Conservation (phyloP, 2,797 vertebrate genomes). For the Thamnophis elegans region DNA sequence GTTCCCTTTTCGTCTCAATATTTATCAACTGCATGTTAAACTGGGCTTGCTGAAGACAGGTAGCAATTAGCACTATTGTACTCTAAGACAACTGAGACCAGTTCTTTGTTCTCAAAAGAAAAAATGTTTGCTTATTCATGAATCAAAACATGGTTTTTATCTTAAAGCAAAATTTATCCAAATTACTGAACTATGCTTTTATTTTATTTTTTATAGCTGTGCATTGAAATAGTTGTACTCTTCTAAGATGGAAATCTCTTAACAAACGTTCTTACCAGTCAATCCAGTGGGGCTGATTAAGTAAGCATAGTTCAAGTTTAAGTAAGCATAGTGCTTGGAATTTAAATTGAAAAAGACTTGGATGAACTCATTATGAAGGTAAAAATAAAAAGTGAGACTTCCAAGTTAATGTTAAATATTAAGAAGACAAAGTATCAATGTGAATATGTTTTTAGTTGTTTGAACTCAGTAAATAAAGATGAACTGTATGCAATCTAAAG, state of each 20-base stretch:
- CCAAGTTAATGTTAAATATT: background rate
- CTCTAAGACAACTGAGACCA: background rate
- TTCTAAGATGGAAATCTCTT: background rate
- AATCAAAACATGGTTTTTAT: background rate
- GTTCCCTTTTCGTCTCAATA: slow-evolving; percentile 6
- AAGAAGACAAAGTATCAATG: background rate
- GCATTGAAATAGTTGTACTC: background rate
- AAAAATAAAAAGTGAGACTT: background rate
- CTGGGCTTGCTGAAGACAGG: slow-evolving; percentile 14
- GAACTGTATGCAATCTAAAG: background rate
- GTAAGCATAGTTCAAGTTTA: slow-evolving; percentile 11
- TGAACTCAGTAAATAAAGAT: background rate
- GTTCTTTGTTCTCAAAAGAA: slow-evolving; percentile 4
- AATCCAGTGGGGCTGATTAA: background rate
- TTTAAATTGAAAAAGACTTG: slow-evolving; percentile 21
- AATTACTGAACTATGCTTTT: slow-evolving; percentile 12
- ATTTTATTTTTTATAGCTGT: background rate
- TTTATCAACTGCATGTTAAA: slow-evolving; percentile 37
- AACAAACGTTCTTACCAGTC: background rate
- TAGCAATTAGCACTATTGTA: background rate
- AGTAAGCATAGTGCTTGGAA: background rate
- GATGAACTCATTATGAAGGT: background rate
- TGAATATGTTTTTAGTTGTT: background rate
- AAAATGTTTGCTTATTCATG: background rate
- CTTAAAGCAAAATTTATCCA: background rate